Evolutionary conservation across 2,888 invertebrate genomes (phyloP).

Genomic region (Brachycybe producta): DNA sequence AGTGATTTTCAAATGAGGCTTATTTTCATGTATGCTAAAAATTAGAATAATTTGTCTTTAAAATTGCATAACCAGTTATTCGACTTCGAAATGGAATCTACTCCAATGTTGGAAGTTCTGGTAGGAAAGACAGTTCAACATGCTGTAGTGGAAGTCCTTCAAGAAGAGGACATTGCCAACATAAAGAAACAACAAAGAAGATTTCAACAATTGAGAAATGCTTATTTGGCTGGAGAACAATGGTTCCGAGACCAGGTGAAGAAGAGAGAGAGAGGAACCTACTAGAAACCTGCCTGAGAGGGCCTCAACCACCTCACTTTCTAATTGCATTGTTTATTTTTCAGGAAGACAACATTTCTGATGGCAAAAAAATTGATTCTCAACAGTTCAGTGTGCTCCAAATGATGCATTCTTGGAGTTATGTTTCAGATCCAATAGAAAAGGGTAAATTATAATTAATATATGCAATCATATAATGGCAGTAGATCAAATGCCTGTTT

Average conservation of each 20-base stretch:
- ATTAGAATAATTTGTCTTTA: background rate
- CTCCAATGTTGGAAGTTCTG: constrained; percentile 74
- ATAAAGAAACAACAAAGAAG: constrained; percentile 63
- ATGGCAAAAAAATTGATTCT: constrained; percentile 4
- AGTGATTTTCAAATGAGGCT: constrained; percentile 36
- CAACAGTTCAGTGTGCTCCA: background rate
- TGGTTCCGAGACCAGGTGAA: constrained; percentile 59
- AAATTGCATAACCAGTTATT: constrained; percentile 62
- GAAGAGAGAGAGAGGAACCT: background rate
- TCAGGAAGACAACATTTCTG: constrained; percentile 2
- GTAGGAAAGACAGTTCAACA: constrained; percentile 83
- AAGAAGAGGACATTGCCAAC: constrained; percentile 79
- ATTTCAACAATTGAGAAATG: constrained; percentile 56
- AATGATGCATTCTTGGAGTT: constrained; percentile 9
- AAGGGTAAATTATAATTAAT: too few relatives aligned
- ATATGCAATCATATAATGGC: too few relatives aligned
- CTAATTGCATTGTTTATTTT: background rate
- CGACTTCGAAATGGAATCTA: constrained; percentile 82
- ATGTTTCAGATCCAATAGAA: constrained; percentile 10
- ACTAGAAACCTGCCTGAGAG: too few relatives aligned
- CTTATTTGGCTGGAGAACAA: constrained; percentile 67
- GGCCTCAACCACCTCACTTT: background rate
- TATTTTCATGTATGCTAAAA: background rate
- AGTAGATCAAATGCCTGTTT: background rate
- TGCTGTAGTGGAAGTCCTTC: constrained; percentile 74